Evolutionary conservation across 2,888 invertebrate genomes (phyloP), one percentile per base, ranked within the genome.

Genomic region (Tipula helvola): DNA sequence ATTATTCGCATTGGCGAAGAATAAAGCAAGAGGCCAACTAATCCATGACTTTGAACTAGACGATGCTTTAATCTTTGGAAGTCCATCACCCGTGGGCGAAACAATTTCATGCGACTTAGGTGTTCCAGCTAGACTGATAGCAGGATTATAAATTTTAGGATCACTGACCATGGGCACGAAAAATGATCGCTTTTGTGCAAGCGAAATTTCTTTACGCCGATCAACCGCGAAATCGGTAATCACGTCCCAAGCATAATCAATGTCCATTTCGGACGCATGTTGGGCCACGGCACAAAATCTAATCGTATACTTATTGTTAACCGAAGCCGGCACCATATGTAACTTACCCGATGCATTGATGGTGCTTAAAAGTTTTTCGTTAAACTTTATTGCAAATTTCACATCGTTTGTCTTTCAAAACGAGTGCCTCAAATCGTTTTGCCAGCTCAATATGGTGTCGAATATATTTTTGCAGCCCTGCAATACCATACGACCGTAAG

Each of bases 91-190:
- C 36, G 90, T 90, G n/a, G 92, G 91, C 44, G 91, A 90, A 18
- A 89, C 88, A 87, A 90, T 88, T 87, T 92, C 91, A 87, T 90
- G 87, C 7, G 92, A 92, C 87, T 91, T 90, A 1, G 94, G 93
- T 86, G 95, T 94, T 86, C 95, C 93, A 0, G 95, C 94, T 91
- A 95, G 95, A 90, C 95, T 95, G 90, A 97, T 97, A 87, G 96
- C 96, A 44, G 97, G 97, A 92, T 97, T 97, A 93, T 97, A 97
- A 89, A 98, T 96, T 92, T 98, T 98, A 2, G 98, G 98, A 93
- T 98, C 98, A 91, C 97, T 97, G 88, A 98, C 98, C 98, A 98
- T 98, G 86, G 98, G 96, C 87, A 98, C 98, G 92, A 98, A 98
- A 93, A 98, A 98, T 13, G 98, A 97, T 86, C 98, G 94, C 92